Conservation (phyloP, 2,113 vertebrate genomes). For the Pedetes capensis region DNA sequence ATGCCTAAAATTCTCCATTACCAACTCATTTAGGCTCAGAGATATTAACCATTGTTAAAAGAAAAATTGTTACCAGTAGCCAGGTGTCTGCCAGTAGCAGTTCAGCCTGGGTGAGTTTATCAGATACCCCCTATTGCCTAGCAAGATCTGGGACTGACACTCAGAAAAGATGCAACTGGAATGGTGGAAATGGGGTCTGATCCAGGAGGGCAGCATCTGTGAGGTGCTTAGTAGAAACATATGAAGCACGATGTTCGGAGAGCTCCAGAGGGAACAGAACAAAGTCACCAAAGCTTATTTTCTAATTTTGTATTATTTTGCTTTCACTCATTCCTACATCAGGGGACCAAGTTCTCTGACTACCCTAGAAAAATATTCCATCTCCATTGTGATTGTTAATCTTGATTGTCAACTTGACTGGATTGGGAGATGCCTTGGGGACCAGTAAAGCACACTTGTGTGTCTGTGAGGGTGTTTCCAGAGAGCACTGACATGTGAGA, state of each 20-base stretch:
- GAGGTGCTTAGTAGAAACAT: background rate
- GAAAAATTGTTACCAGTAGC: background rate
- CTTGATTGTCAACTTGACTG: background rate
- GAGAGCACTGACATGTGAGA: background rate
- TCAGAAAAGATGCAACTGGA: background rate
- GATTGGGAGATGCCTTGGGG: background rate
- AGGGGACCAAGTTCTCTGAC: background rate
- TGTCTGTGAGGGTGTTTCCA: background rate
- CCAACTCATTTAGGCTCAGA: background rate
- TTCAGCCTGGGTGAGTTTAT: background rate
- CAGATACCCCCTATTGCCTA: background rate
- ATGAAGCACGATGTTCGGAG: background rate
- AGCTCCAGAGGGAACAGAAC: background rate
- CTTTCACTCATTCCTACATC: background rate
- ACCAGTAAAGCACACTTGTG: background rate
- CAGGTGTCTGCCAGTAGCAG: background rate
- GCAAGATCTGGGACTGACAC: background rate
- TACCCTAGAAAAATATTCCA: background rate
- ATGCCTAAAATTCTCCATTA: background rate
- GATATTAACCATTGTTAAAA: background rate
- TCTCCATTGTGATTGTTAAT: background rate
- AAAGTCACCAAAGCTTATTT: background rate
- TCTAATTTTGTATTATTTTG: background rate
- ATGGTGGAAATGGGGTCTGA: background rate
- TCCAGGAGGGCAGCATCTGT: background rate